A percentile compares a stretch with the other conserved stretches of the same genome.
phyloP scores from a whole-genome alignment of 2,113 vertebrate genomes.

The Rattus norvegicus region DNA sequence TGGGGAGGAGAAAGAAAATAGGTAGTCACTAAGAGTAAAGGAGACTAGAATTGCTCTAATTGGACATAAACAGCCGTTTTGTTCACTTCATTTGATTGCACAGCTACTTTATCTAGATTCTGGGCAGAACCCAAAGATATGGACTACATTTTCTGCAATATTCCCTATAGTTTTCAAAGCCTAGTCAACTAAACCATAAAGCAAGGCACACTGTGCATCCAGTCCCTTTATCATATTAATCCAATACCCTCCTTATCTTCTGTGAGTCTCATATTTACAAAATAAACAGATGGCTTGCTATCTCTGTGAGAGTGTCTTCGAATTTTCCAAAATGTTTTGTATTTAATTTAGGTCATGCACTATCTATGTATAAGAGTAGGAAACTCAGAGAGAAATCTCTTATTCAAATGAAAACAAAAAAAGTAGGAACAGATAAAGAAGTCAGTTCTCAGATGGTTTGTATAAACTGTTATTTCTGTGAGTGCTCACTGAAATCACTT shows the following conservation, averaged over 20 bases:
- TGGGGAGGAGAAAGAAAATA: background rate
- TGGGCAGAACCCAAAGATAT: background rate
- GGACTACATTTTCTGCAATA: background rate
- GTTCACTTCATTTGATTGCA: background rate
- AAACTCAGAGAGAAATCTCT: background rate
- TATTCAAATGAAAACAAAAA: constrained; percentile 5
- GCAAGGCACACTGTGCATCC: background rate
- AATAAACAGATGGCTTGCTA: background rate
- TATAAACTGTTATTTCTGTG: background rate
- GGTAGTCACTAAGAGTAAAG: background rate
- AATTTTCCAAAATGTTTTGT: constrained; percentile 17
- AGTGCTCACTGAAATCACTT: background rate
- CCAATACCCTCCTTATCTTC: background rate
- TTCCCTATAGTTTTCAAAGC: background rate
- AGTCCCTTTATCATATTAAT: background rate
- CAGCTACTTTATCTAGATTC: background rate
- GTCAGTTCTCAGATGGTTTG: background rate
- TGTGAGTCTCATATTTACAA: background rate
- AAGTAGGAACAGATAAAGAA: background rate
- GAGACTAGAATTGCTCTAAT: background rate
- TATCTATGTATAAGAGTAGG: background rate
- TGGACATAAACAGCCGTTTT: background rate
- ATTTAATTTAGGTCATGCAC: background rate
- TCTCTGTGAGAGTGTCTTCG: constrained; percentile 8
- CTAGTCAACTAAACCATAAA: background rate